Base-by-base conservation (phyloP, 2,797 vertebrate species). In the Brotogeris chrysoptera region DNA sequence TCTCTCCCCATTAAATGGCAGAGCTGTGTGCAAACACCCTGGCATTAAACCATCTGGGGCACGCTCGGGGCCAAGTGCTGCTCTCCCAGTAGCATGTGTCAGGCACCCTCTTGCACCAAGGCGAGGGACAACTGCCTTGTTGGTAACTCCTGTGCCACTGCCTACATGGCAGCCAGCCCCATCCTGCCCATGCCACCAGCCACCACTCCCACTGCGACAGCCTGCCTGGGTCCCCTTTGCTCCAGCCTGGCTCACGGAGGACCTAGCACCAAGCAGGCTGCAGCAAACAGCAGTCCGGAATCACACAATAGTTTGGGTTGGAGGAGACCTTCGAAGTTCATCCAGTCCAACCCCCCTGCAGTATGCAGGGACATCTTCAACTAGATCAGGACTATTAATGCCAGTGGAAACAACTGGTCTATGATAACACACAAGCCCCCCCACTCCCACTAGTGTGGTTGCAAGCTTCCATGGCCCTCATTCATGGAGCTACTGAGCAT, bases 1-100 rank as follows among this genome's bases (percentile, higher is more conserved):
- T 94, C 92, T 80, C 85, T 95, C 95, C 88, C 86, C 93, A 95
- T 97, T 94, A 94, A 97, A 96, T 76, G 89, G 95, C 92, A 95
- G 93, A 92, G 79, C 92, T 95, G 94, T 96, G 91, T 96, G 93
- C 95, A 96, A 96, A 96, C 93, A 91, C 59, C 76, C 91, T 86
- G 91, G 96, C 92, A 94, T 52, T 39, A 47, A 92, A 95, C 95
- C 95, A 96, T 96, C 95, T 96, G 95, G 92, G 93, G 70, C 91
- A 89, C 2, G 15, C 92, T 86, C 12, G 0, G 68, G 95, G 92
- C 95, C 95, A 95, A 88, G n/a, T 91, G 87, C 93, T 71, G 91
- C 87, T 79, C 95, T 97, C 79, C 82, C 41, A 1, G 96, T 24
- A 86, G 72, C 89, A 61, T 68, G 94, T 94, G 89, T 88, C 94